Evolutionary conservation across 1,140 invertebrate species (phyloP).

Genomic region (Pogonomyrmex californicus): DNA sequence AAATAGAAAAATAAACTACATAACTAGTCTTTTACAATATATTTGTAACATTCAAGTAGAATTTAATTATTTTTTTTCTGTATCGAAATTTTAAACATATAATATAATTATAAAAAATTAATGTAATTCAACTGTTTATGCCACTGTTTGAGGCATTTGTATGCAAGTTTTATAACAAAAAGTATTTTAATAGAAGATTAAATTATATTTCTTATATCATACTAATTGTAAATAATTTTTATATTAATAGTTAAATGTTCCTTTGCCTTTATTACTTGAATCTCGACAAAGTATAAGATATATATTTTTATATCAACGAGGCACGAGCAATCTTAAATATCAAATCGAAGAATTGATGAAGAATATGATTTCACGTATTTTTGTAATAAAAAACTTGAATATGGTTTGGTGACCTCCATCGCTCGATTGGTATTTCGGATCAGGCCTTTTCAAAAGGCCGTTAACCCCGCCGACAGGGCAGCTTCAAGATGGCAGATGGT

Average conservation of each 20-base stretch:
- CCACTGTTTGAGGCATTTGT: background rate
- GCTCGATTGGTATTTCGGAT: slow-evolving; percentile 16
- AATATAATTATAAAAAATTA: background rate
- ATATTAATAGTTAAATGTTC: background rate
- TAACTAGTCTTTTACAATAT: background rate
- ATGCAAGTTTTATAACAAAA: background rate
- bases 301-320: background rate
- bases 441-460: slow-evolving; percentile 35
- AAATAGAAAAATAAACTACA: background rate
- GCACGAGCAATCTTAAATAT: background rate
- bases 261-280: background rate
- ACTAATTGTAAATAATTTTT: background rate
- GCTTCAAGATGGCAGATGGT: slow-evolving; percentile 51
- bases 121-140: background rate
- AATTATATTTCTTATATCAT: background rate
- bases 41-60: background rate
- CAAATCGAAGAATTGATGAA: background rate
- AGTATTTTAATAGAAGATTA: background rate
- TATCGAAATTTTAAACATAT: background rate
- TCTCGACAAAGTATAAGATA: background rate
- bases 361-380: background rate
- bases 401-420: background rate
- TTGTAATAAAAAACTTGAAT: background rate
- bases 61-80: background rate
- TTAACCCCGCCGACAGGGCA: slow-evolving; percentile 13